Conservation (phyloP, 64 coral and sea anemone genomes). For the Platygyra sinensis region DNA sequence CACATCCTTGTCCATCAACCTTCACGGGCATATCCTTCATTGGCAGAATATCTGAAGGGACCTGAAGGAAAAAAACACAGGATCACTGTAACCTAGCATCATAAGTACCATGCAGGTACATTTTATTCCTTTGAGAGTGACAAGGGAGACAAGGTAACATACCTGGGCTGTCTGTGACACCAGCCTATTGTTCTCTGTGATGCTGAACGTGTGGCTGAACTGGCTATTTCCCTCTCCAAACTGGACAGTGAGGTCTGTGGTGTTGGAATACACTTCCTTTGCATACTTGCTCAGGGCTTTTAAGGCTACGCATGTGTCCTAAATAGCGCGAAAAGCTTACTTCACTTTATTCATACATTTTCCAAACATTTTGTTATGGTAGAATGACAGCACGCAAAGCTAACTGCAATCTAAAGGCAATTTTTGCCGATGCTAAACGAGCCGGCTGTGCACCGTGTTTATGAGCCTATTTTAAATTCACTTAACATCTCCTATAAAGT, state of each 20-base stretch:
- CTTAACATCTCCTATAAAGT: too few species aligned
- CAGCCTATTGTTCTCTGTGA: slow-evolving; percentile 64
- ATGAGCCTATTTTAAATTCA: too few species aligned
- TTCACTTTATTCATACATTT: background rate
- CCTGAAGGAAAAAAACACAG: background rate
- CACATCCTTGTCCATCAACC: slow-evolving; percentile 25
- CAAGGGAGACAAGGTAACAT: background rate
- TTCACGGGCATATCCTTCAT: background rate
- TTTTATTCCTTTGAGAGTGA: too few species aligned
- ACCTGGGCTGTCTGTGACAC: slow-evolving; percentile 78
- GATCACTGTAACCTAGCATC: background rate
- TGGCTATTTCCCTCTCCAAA: slow-evolving; percentile 22
- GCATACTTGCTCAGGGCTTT: slow-evolving; percentile 81
- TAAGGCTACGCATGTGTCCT: slow-evolving; percentile 97
- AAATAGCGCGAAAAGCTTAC: background rate
- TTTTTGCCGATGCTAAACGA: too few species aligned
- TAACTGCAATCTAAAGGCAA: too few species aligned
- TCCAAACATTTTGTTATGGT: too few species aligned
- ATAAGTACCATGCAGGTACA: too few species aligned
- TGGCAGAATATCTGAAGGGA: slow-evolving; percentile 31
- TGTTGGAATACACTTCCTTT: slow-evolving; percentile 22
- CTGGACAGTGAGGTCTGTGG: slow-evolving; percentile 32
- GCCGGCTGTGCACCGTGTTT: too few species aligned
- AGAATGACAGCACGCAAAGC: too few species aligned
- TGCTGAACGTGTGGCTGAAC: slow-evolving; percentile 64